A percentile compares a stretch with the other conserved stretches of the same genome.
phyloP scores from a whole-genome alignment of 2,113 vertebrate genomes.

The Aegithalos caudatus region DNA sequence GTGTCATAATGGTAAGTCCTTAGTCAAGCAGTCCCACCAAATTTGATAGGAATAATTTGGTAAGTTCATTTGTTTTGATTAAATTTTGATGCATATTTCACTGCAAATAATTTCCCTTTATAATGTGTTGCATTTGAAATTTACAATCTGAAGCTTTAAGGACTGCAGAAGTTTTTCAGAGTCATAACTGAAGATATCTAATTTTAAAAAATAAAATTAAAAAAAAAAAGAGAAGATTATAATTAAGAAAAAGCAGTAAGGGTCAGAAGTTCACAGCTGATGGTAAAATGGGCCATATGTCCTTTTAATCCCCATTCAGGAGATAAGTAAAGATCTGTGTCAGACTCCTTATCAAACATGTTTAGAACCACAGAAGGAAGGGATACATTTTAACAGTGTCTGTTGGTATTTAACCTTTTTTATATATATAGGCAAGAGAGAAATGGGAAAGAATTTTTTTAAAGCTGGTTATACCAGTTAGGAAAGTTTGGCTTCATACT shows the following conservation, averaged over 20 bases:
- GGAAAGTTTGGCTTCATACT: slow-evolving; percentile 13
- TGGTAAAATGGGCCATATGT: background rate
- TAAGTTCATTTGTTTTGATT: background rate
- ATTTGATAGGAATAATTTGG: background rate
- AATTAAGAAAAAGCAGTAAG: background rate
- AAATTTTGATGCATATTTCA: background rate
- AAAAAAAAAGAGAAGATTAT: background rate
- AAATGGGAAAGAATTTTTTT: background rate
- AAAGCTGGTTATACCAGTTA: slow-evolving; percentile 24
- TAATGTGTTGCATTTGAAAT: background rate
- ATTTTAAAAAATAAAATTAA: background rate
- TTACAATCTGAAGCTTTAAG: background rate
- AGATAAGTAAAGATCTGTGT: background rate
- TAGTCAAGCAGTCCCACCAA: background rate
- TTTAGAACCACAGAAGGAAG: background rate
- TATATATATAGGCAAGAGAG: background rate
- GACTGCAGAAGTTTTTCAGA: background rate
- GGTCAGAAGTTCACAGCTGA: background rate
- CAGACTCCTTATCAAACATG: background rate
- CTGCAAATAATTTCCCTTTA: background rate
- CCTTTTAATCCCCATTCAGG: background rate
- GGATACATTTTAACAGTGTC: background rate
- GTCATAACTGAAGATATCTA: background rate
- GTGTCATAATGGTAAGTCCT: background rate
- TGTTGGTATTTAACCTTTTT: background rate